Evolutionary conservation across 2,888 invertebrate species (phyloP), one percentile per base, ranked within the genome.

Genomic region (Mellilla xanthometata): DNA sequence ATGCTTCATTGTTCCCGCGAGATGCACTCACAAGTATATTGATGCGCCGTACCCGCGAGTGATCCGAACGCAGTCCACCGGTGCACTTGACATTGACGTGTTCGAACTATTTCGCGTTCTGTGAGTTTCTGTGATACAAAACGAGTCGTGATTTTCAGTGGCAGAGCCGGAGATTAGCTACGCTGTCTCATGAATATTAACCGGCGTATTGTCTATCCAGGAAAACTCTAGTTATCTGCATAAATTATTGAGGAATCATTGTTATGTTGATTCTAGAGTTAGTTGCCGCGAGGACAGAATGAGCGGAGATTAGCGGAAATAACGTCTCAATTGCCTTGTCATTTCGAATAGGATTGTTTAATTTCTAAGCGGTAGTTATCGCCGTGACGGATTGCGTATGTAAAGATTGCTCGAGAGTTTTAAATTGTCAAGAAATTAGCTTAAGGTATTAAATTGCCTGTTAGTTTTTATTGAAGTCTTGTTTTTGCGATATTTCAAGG

Each of bases 241-340:
- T 70, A 24, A 24, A 76, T 62, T 76, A 81, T 81, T 81, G 66
- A 72, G 63, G 57, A 67, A 76, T 73, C 72, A 83, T 87, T 87
- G 81, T 87, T 78, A 82, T 81, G 85, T 66, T 81, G 76, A 84
- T 86, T 65, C 57, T 64, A 60, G 62, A 69, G 71, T 68, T 71
- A 70, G 58, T 60, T 63, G 59, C 72, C 68, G 67, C 69, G 56
- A 68, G 63, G 62, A 70, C 69, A 62, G 72, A 81, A 80, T 74
- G 65, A 66, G 68, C 57, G 59, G 58, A 74, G 69, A 82, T 80
- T 76, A 74, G 77, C 76, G 74, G 76, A 81, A 79, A 79, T 71
- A 72, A 72, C 65, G 58, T 67, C 76, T 75, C 68, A 77, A 77
- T 78, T 82, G 70, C 57, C 58, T 61, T 67, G 72, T 72, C 72